These are phyloP conservation scores for Parochlus steinenii DNA, from an alignment of 2,888 invertebrate genomes.

Conservation along the genomic window DNA sequence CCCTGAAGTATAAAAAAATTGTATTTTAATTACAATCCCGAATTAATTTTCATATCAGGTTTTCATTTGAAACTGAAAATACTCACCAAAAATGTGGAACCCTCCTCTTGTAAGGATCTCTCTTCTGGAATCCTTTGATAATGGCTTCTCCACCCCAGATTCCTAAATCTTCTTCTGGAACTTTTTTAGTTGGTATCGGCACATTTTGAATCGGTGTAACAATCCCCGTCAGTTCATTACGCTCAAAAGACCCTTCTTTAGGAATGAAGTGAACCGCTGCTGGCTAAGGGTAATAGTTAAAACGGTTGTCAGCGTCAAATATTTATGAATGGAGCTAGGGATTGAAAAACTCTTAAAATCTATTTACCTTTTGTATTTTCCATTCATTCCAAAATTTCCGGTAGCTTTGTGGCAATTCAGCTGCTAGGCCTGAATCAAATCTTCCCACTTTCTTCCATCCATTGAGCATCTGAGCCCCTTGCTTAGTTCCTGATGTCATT, in stretches of 20 bases:
- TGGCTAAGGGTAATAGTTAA: too few relatives aligned
- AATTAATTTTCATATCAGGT: too few relatives aligned
- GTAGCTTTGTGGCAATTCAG: constrained; percentile 59
- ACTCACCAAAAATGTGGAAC: constrained; percentile 80
- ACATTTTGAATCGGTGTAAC: constrained; percentile 57
- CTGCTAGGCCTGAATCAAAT: constrained; percentile 49
- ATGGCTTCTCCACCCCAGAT: constrained; percentile 96
- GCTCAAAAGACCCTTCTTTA: constrained; percentile 53
- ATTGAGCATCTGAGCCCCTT: constrained; percentile 17
- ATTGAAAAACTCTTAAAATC: too few relatives aligned
- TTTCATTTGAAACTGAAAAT: too few relatives aligned
- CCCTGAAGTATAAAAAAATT: too few relatives aligned
- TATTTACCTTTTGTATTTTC: constrained; percentile 49
- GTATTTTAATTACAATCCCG: too few relatives aligned
- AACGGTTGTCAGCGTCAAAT: too few relatives aligned
- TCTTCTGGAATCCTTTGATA: constrained; percentile 69
- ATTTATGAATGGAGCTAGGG: constrained; percentile 41
- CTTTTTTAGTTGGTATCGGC: constrained; percentile 57
- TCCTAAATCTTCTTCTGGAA: constrained; percentile 64
- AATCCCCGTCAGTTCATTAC: constrained; percentile 55
- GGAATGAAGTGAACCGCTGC: constrained; percentile 53
- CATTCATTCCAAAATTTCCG: constrained; percentile 78
- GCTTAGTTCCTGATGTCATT: constrained; percentile 2
- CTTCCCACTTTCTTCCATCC: constrained; percentile 35
- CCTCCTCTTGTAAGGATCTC: constrained; percentile 39